Percentiles rank a stretch among this genome's conserved stretches.
Evolutionary conservation across 2,888 invertebrate genomes (phyloP).

Genomic region (Drosophila silvestris): DNA sequence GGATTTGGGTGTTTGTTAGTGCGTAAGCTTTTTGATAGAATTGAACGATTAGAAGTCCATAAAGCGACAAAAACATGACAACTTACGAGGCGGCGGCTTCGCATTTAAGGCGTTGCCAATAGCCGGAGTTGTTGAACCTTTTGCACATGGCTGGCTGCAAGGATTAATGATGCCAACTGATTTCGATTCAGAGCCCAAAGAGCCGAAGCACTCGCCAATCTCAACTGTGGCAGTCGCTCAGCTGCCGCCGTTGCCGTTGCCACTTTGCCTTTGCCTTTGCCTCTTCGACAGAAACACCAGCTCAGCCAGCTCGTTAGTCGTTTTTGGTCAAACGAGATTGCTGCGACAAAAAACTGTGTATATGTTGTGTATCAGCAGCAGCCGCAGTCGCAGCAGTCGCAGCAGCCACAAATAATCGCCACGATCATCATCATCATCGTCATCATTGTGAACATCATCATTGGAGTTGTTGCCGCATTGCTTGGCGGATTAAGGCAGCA

Average conservation of each 20-base stretch:
- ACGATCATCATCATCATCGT: slow-evolving; percentile 66
- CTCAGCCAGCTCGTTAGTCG: slow-evolving; percentile 83
- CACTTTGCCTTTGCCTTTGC: slow-evolving; percentile 1
- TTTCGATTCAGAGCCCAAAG: slow-evolving; percentile 44
- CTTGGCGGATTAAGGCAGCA: slow-evolving; percentile 72
- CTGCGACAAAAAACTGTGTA: slow-evolving; percentile 65
- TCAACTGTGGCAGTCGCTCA: slow-evolving; percentile 81
- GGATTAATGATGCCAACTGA: slow-evolving; percentile 82
- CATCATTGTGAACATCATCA: slow-evolving; percentile 41
- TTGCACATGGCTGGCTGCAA: slow-evolving; percentile 49
- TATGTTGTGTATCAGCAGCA: slow-evolving; percentile 60
- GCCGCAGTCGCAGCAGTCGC: slow-evolving; percentile 25
- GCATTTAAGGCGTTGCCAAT: slow-evolving; percentile 68
- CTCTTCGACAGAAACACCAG: slow-evolving; percentile 32
- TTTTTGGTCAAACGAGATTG: slow-evolving; percentile 73
- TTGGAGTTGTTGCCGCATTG: slow-evolving; percentile 60
- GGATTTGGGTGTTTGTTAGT: slow-evolving; percentile 83
- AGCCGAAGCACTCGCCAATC: slow-evolving; percentile 38
- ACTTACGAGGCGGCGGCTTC: slow-evolving; percentile 73
- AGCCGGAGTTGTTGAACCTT: slow-evolving; percentile 31
- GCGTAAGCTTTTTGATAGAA: slow-evolving; percentile 86
- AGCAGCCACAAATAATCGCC: slow-evolving; percentile 73
- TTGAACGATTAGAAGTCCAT: slow-evolving; percentile 86
- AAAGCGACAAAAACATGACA: slow-evolving; percentile 86
- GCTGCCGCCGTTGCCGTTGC: slow-evolving; percentile 18